These are phyloP conservation scores for Eulithis testata DNA, from an alignment of 2,888 invertebrate genomes.

Conservation along the genomic window DNA sequence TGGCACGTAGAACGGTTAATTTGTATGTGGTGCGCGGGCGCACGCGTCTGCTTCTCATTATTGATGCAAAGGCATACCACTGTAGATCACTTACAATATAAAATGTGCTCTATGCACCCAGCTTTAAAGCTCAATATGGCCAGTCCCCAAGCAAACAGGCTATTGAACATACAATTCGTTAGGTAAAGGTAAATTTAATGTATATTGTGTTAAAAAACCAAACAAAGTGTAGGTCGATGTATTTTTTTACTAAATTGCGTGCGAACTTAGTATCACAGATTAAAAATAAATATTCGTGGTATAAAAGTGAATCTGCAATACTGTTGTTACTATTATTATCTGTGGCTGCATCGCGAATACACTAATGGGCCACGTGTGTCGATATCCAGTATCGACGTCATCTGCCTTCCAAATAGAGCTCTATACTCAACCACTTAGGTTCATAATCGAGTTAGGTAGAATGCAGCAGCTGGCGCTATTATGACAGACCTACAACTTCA, in stretches of 20 bases:
- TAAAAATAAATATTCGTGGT: background rate
- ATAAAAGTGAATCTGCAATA: constrained; percentile 8
- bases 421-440: constrained; percentile 9
- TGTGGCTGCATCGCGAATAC: constrained; percentile 51
- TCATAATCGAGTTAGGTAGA: constrained; percentile 7
- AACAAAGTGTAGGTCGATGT: background rate
- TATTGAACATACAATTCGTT: too few species aligned
- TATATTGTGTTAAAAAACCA: background rate
- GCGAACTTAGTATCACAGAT: background rate
- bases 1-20: constrained; percentile 53
- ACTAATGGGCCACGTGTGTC: constrained; percentile 69
- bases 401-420: constrained; percentile 21
- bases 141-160: too few species aligned
- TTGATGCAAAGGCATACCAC: constrained; percentile 44
- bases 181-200: too few species aligned
- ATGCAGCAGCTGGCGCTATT: constrained; percentile 50
- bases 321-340: constrained; percentile 1
- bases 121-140: background rate
- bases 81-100: background rate
- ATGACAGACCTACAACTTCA: constrained; percentile 64
- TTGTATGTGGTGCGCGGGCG: constrained; percentile 54
- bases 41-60: constrained; percentile 50
- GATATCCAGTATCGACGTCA: constrained; percentile 53
- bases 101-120: background rate
- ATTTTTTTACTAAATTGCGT: background rate